phyloP scores from a whole-genome alignment of 2,797 vertebrate species.

The Coendou prehensilis region DNA sequence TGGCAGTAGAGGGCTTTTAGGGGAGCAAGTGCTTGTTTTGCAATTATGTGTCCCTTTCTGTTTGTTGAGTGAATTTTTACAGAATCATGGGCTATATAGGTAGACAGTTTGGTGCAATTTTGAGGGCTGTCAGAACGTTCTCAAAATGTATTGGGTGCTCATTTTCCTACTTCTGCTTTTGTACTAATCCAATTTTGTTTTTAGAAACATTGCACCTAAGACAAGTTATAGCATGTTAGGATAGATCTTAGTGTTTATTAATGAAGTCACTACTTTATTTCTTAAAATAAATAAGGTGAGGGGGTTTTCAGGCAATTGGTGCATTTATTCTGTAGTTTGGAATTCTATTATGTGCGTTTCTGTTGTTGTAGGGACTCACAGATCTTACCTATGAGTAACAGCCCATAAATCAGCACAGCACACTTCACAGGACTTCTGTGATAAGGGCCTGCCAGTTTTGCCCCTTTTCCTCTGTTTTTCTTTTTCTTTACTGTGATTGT shows the following conservation, averaged over 20 bases:
- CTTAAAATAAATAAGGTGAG: neutral
- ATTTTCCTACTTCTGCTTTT: neutral
- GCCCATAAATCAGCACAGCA: neutral
- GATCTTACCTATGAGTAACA: neutral
- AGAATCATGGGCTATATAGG: neutral
- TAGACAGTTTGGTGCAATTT: neutral
- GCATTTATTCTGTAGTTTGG: neutral
- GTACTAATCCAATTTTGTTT: neutral
- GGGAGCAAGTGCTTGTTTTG: neutral
- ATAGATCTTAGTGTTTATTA: conserved; percentile 18
- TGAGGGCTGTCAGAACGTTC: neutral
- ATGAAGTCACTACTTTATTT: conserved; percentile 39
- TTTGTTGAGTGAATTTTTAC: neutral
- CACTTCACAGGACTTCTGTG: neutral
- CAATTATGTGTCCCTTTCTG: neutral
- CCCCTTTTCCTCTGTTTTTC: neutral
- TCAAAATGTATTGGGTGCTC: neutral
- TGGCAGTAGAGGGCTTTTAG: neutral
- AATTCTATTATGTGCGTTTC: neutral
- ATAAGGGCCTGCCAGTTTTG: neutral
- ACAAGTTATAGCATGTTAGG: neutral
- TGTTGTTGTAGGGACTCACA: neutral
- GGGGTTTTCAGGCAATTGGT: neutral
- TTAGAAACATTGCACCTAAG: neutral
- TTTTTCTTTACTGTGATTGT: neutral